A percentile compares a stretch with the other conserved stretches of the same genome.
These are phyloP conservation scores for Tetheella fluctuosa DNA, from an alignment of 2,888 invertebrate species.

Conservation along the genomic window DNA sequence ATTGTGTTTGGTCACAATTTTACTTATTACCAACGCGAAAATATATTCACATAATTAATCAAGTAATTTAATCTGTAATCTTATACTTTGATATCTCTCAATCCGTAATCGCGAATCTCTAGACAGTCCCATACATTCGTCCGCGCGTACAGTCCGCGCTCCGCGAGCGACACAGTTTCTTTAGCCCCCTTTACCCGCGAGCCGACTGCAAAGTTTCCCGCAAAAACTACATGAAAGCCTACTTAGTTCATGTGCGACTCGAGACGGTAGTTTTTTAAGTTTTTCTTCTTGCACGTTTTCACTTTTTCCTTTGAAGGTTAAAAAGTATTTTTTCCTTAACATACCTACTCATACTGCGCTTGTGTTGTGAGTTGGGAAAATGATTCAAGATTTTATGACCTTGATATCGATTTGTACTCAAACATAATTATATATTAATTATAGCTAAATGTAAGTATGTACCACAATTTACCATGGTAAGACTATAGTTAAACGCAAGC, in stretches of 20 bases:
- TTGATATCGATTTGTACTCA: no score
- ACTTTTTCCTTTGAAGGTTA: conserved; percentile 5
- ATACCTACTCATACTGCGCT: not conserved
- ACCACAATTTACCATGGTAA: no score
- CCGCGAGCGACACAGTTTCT: conserved; percentile 8
- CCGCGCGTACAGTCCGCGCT: not conserved
- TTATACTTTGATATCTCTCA: no score
- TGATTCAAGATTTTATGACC: no score
- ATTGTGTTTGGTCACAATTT: not conserved
- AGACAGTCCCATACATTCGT: not conserved
- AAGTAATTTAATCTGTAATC: no score
- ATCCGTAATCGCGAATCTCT: not conserved
- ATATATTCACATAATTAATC: no score
- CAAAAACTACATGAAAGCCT: conserved; percentile 6
- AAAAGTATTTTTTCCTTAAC: not conserved
- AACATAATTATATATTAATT: no score
- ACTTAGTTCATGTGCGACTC: not conserved
- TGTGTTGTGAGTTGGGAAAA: no score
- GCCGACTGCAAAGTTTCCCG: conserved; percentile 1
- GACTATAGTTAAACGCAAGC: not conserved
- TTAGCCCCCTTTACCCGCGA: not conserved
- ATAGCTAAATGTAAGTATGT: no score
- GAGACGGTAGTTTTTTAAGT: conserved; percentile 2
- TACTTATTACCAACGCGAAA: no score
- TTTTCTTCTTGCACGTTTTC: conserved; percentile 5